Evolutionary conservation across 2,888 invertebrate genomes (phyloP).

Genomic region (Rhingia campestris): DNA sequence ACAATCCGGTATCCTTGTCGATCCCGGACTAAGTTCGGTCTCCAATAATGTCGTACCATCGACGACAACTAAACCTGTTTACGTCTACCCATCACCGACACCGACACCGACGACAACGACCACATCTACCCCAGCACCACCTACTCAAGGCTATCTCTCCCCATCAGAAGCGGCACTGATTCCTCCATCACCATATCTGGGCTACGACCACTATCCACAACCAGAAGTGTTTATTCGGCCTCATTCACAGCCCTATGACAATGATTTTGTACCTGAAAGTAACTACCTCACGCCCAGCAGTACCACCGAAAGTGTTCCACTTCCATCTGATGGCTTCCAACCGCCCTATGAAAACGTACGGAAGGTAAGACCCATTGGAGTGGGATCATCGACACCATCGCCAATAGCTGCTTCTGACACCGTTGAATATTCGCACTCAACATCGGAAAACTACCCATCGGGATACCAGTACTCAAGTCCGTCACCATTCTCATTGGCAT

Average conservation of each 20-base stretch:
- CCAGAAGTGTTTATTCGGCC: slow-evolving; percentile 78
- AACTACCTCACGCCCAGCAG: slow-evolving; percentile 60
- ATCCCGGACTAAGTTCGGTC: slow-evolving; percentile 57
- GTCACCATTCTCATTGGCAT: slow-evolving; percentile 77
- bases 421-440: slow-evolving; percentile 65
- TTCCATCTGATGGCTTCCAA: slow-evolving; percentile 75
- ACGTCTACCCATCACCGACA: slow-evolving; percentile 71
- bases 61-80: slow-evolving; percentile 75
- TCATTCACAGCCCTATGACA: slow-evolving; percentile 78
- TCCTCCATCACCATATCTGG: slow-evolving; percentile 81
- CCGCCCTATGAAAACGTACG: slow-evolving; percentile 78
- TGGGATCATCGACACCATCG: slow-evolving; percentile 77
- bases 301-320: slow-evolving; percentile 74
- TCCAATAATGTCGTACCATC: slow-evolving; percentile 48
- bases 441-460: slow-evolving; percentile 52
- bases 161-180: slow-evolving; percentile 80
- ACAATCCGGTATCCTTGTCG: slow-evolving; percentile 85
- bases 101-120: slow-evolving; percentile 75
- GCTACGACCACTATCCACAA: slow-evolving; percentile 81
- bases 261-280: slow-evolving; percentile 68
- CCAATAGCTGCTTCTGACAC: slow-evolving; percentile 77
- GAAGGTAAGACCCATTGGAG: slow-evolving; percentile 78
- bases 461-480: slow-evolving; percentile 77
- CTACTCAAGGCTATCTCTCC: slow-evolving; percentile 78
- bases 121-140: slow-evolving; percentile 71